phyloP scores from a whole-genome alignment of 2,797 vertebrate genomes.

The Halcyon badia region DNA sequence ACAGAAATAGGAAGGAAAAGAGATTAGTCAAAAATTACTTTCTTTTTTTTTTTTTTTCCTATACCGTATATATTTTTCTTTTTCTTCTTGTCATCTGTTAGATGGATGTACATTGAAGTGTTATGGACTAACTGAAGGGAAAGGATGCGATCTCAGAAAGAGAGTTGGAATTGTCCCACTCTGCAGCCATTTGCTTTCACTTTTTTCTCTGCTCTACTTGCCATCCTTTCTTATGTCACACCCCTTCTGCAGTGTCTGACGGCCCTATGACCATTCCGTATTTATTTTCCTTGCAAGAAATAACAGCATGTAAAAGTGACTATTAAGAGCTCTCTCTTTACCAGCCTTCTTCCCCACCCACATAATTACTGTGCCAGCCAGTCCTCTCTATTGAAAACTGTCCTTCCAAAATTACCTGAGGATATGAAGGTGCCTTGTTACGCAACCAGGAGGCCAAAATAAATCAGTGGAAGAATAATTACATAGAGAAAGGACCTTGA shows the following conservation, averaged over 20 bases:
- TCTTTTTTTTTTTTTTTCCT: neutral
- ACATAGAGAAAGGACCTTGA: neutral
- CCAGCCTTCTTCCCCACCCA: neutral
- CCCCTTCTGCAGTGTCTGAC: neutral
- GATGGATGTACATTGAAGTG: neutral
- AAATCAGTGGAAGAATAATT: neutral
- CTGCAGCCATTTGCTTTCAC: neutral
- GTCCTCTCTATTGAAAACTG: neutral
- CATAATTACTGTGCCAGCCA: neutral
- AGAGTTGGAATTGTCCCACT: neutral
- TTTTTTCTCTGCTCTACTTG: neutral
- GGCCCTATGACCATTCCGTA: neutral
- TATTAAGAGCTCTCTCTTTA: conserved; percentile 26
- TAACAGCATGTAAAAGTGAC: conserved; percentile 4
- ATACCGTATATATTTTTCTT: neutral
- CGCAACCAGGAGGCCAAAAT: neutral
- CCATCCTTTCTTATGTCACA: neutral
- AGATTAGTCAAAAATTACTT: neutral
- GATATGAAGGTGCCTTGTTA: neutral
- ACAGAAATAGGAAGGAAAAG: neutral
- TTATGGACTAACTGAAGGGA: neutral
- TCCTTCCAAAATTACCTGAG: neutral
- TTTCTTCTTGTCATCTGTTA: neutral
- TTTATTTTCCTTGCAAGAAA: neutral
- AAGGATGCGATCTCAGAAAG: neutral